Base-by-base conservation (phyloP, 1,140 invertebrate species). In the Globodera rostochiensis region DNA sequence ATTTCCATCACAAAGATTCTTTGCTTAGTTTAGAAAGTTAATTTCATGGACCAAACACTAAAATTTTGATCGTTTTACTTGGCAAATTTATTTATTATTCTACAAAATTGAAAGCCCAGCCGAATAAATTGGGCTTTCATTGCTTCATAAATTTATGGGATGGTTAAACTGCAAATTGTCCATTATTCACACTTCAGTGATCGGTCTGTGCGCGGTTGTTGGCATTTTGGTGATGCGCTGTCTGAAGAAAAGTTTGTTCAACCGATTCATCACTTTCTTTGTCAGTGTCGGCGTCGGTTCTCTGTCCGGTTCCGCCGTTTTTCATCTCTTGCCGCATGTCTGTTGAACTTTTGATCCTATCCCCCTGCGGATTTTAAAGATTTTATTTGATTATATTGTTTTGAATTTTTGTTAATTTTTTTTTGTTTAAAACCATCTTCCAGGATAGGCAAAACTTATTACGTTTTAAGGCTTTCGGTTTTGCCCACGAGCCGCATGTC, bases 251-350 rank as follows among this genome's bases (percentile, higher is more conserved):
- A 87, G 87, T 5, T 90, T 91, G 36, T 94, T 93, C 87, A 91
- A 92, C 79, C 85, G 90, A 67, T 84, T 93, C 1, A 91, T 94
- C 82, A 92, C 92, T 49, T 90, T 92, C 53, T 91, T 93, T 84
- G 91, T 94, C 74, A 93, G 93, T 19, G 87, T 94, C 15, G 93
- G 93, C n/a, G 93, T 93, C 36, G 93, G 93, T 0, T 93, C 92
- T 70, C 89, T 94, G 36, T 91, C 91, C 36, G 92, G 92, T 7
- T 93, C 92, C 77, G 92, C 92, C 3, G 87, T 93, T 21, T 92
- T 94, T 80, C 92, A 93, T 84, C 83, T 84, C 13, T 71, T 84
- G 45, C 80, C 75, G n/a, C 67, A 76, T n/a, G 78, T 74, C 8
- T 83, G 67, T 80, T 64, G 67, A 73, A 49, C 19, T 75, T 77